A percentile compares a stretch with the other conserved stretches of the same genome.
Evolutionary conservation across 2,888 invertebrate genomes (phyloP).

Genomic region (Mythimna loreyi): DNA sequence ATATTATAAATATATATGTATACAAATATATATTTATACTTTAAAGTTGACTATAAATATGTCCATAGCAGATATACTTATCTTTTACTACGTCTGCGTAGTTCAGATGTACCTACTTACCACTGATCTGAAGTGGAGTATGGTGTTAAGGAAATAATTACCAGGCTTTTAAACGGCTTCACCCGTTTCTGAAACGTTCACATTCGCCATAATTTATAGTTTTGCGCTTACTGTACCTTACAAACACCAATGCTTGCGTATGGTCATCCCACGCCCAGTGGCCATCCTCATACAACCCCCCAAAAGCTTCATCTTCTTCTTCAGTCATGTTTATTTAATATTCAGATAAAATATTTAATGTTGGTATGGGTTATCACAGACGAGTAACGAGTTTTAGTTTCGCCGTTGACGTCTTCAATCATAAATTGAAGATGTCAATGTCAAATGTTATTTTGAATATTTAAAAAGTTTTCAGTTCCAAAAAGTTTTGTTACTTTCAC

Average conservation of each 20-base stretch:
- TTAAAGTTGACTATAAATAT: neutral
- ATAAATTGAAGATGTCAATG: neutral
- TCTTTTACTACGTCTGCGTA: neutral
- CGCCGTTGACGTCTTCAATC: neutral
- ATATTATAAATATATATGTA: no score
- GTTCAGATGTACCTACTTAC: neutral
- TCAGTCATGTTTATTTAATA: conserved; percentile 31
- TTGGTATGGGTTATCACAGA: neutral
- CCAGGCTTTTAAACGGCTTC: neutral
- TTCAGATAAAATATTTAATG: neutral
- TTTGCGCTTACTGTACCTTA: conserved; percentile 70
- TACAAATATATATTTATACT: no score
- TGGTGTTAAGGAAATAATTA: neutral
- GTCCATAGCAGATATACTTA: neutral
- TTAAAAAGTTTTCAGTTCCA: neutral
- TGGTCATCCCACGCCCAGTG: conserved; percentile 89
- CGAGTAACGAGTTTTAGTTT: neutral
- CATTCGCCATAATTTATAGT: neutral
- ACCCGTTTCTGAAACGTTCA: neutral
- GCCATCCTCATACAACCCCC: conserved; percentile 85
- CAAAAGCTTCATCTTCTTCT: conserved; percentile 83
- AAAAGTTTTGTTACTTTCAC: conserved; percentile 13
- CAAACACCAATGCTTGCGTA: conserved; percentile 73
- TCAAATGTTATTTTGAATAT: neutral
- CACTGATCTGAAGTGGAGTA: neutral